phyloP scores from a whole-genome alignment of 2,888 invertebrate genomes.

The Drosophila acutilabella region DNA sequence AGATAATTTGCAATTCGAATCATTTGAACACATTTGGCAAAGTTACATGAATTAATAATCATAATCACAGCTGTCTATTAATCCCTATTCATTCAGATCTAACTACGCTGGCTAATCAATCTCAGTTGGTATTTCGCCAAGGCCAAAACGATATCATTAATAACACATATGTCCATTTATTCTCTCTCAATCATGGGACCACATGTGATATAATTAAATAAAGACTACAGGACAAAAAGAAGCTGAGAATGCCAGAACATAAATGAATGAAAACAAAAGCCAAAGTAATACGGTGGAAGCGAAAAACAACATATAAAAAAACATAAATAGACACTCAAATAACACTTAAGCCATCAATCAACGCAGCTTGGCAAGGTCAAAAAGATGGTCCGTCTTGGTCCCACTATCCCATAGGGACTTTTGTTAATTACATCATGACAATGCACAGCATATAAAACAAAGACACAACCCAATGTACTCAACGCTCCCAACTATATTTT shows the following conservation, averaged over 20 bases:
- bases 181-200: conserved; percentile 4
- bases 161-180: conserved; percentile 53
- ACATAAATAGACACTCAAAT: conserved; percentile 67
- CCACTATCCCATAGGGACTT: conserved; percentile 11
- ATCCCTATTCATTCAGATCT: conserved; percentile 22
- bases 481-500: conserved; percentile 32
- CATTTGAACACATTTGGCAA: conserved; percentile 20
- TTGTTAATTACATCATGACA: conserved; percentile 68
- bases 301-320: conserved; percentile 25
- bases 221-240: conserved; percentile 8
- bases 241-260: conserved; percentile 9
- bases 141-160: conserved; percentile 66
- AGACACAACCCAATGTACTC: conserved; percentile 13
- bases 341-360: conserved; percentile 76
- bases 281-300: conserved; percentile 11
- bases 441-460: conserved; percentile 60
- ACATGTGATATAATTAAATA: conserved; percentile 62
- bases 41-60: conserved; percentile 29
- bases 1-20: conserved; percentile 4
- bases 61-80: conserved; percentile 36
- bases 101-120: conserved; percentile 55
- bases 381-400: conserved; percentile 8
- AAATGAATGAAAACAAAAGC: conserved; percentile 21
- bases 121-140: conserved; percentile 50
- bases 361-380: conserved; percentile 66